phyloP scores from a whole-genome alignment of 2,797 vertebrate genomes.

The Botia kubotai region DNA sequence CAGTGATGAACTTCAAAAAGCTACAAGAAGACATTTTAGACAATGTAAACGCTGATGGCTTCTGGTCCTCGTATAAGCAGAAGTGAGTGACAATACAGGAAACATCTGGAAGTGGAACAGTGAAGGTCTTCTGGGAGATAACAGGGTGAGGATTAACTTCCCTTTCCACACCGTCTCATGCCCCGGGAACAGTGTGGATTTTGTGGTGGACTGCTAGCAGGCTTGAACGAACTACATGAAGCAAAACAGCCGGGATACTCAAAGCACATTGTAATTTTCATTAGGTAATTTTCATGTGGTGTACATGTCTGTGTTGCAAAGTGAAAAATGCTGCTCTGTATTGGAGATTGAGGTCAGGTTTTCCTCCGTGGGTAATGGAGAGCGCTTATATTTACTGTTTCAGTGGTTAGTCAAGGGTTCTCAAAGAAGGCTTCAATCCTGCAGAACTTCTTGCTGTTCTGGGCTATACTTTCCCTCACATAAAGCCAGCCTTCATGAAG shows the following conservation, averaged over 20 bases:
- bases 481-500: too few relatives aligned
- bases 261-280: constrained; percentile 73
- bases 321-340: constrained; percentile 72
- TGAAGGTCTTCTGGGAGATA: constrained; percentile 49
- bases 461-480: background rate
- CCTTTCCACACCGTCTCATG: constrained; percentile 45
- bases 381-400: constrained; percentile 57
- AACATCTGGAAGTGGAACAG: constrained; percentile 62
- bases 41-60: constrained; percentile 39
- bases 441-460: constrained; percentile 35
- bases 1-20: constrained; percentile 46
- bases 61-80: constrained; percentile 30
- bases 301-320: constrained; percentile 65
- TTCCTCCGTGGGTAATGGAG: constrained; percentile 48
- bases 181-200: constrained; percentile 47
- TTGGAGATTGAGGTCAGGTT: constrained; percentile 57
- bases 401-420: constrained; percentile 58
- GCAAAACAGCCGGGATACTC: constrained; percentile 61
- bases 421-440: constrained; percentile 24
- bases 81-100: constrained; percentile 55
- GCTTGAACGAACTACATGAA: constrained; percentile 58
- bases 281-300: constrained; percentile 70
- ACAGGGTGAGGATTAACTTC: constrained; percentile 43
- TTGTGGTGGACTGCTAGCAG: constrained; percentile 53
- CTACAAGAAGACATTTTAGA: constrained; percentile 40